Evolutionary conservation across 2,797 vertebrate genomes (phyloP), one percentile per base, ranked within the genome.

Genomic region (Catostomus latipinnis): DNA sequence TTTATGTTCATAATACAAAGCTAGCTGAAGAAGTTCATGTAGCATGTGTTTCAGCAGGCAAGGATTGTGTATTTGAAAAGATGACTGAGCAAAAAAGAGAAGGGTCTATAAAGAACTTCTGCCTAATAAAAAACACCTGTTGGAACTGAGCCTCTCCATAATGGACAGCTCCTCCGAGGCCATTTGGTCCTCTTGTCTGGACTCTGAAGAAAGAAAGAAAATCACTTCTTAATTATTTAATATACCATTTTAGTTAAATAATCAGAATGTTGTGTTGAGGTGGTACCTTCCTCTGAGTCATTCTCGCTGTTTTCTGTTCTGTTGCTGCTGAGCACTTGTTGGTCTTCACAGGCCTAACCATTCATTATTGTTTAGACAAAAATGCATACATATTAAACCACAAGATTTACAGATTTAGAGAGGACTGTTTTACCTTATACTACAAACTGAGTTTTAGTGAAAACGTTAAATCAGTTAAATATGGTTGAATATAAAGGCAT

Each of bases 201-300:
- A 84, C 61, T 93, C 94, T 95, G 85, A 66, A 22, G 78, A 34
- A 52, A 43, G 81, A 0, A 34, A 18, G 3, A 22, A 12, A 71
- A 9, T 54, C 5, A 22, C 14, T 60, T 16, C 34, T 22, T 22
- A 57, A 48, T 34, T 48, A 5, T 62, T 34, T 16, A 14, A 63
- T 22, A 13, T 18, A 66, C 46, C 8, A 0, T 50, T 13, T 72
- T 13, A 73, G 11, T 34, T 34, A 6, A 48, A 77, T 16, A 1
- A 2, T 3, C n/a, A 6, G n/a, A 9, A 61, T 16, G 13, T 6
- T 6, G 14, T 12, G 9, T 75, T 53, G 2, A 48, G 9, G 14
- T 7, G 2, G 34, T 89, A 94, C 94, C 94, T 84, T 93, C 91
- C 0, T 91, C 90, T 14, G 82, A 83, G 3, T 92, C 93, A 76